Evolutionary conservation across 2,888 invertebrate species (phyloP).

Genomic region (Trissolcus japonicus): DNA sequence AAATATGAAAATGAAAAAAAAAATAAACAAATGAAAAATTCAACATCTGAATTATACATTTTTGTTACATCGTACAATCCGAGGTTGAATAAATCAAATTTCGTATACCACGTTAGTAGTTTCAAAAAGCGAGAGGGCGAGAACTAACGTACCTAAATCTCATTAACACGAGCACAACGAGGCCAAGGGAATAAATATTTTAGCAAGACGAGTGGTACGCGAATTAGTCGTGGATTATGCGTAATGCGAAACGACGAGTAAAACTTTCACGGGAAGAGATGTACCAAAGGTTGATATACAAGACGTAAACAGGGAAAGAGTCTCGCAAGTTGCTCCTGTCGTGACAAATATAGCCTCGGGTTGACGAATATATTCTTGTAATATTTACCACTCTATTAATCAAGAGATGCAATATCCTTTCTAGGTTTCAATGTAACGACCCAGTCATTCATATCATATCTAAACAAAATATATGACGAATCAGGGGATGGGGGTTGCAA

Average conservation of each 20-base stretch:
- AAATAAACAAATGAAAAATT: no score
- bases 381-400: slow-evolving; percentile 45
- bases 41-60: no score
- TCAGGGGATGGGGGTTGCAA: no score
- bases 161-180: slow-evolving; percentile 47
- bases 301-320: slow-evolving; percentile 44
- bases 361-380: slow-evolving; percentile 46
- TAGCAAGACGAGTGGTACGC: slow-evolving; percentile 49
- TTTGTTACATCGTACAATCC: no score
- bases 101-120: no score
- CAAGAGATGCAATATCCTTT: slow-evolving; percentile 12
- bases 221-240: slow-evolving; percentile 59
- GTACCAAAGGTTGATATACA: slow-evolving; percentile 52
- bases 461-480: no score
- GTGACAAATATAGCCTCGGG: slow-evolving; percentile 42
- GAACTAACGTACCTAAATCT: slow-evolving; percentile 52
- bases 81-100: no score
- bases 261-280: slow-evolving; percentile 59
- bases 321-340: slow-evolving; percentile 28
- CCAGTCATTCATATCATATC: not conserved
- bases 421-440: not conserved
- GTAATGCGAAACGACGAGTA: slow-evolving; percentile 60
- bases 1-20: no score
- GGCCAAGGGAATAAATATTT: slow-evolving; percentile 55
- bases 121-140: not conserved